These are phyloP conservation scores for Cyclophora punctaria DNA, from an alignment of 2,888 invertebrate genomes.

Conservation along the genomic window DNA sequence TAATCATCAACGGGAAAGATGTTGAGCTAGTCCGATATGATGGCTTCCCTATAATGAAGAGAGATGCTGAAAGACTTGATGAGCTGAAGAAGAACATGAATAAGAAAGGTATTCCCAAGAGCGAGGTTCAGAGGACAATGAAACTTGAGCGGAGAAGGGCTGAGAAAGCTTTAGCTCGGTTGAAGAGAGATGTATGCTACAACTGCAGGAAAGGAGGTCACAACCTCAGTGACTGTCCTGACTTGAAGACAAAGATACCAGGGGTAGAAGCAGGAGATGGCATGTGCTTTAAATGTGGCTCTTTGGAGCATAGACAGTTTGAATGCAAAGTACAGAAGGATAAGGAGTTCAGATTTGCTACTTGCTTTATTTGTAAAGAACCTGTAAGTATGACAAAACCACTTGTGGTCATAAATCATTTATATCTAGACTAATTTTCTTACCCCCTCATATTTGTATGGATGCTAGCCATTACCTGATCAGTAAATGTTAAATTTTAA, in stretches of 20 bases:
- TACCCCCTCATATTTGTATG: background rate
- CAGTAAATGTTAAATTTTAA: too few species aligned
- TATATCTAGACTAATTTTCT: background rate
- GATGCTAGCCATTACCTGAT: too few species aligned
- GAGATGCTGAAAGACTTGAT: constrained; percentile 79
- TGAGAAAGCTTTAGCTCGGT: constrained; percentile 80
- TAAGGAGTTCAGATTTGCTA: constrained; percentile 85
- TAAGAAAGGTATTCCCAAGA: constrained; percentile 79
- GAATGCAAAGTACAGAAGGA: constrained; percentile 81
- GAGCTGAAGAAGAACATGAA: constrained; percentile 78
- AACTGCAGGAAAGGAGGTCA: constrained; percentile 87
- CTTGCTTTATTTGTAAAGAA: constrained; percentile 91
- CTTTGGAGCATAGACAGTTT: constrained; percentile 87
- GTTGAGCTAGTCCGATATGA: constrained; percentile 78
- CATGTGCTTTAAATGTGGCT: constrained; percentile 92
- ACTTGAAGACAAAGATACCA: constrained; percentile 72
- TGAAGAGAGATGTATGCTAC: constrained; percentile 84
- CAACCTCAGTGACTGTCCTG: constrained; percentile 86
- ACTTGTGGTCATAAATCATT: too few species aligned
- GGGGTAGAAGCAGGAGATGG: constrained; percentile 73
- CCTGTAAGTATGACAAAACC: constrained; percentile 51
- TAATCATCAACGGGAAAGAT: constrained; percentile 78
- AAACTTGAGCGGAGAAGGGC: constrained; percentile 82
- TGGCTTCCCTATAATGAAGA: constrained; percentile 82
- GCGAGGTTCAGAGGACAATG: constrained; percentile 78